Evolutionary conservation across 2,113 vertebrate genomes (phyloP).

Genomic region (Blennius ocellaris): DNA sequence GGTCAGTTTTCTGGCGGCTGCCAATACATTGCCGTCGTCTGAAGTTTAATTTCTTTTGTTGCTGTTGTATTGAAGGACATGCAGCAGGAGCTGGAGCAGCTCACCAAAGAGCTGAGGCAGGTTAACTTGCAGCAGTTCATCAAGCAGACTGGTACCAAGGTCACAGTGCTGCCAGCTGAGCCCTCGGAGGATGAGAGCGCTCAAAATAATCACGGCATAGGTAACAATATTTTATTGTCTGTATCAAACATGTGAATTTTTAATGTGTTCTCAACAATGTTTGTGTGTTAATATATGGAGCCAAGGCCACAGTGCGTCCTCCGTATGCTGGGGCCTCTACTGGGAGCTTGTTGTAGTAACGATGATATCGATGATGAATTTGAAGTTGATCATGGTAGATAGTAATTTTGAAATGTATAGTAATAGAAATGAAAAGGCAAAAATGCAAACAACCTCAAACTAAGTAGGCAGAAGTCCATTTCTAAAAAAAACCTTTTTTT

Average conservation of each 20-base stretch:
- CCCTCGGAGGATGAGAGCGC: constrained; percentile 86
- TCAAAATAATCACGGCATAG: constrained; percentile 77
- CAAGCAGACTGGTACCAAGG: constrained; percentile 97
- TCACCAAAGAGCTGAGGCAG: constrained; percentile 97
- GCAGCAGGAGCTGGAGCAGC: constrained; percentile 94
- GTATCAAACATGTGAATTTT: neutral
- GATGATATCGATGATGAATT: too few species aligned
- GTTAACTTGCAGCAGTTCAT: constrained; percentile 99
- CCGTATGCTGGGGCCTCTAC: too few species aligned
- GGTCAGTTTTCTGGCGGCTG: neutral
- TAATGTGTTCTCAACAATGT: neutral
- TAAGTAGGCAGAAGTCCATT: too few species aligned
- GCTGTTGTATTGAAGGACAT: constrained; percentile 85
- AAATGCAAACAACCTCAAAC: too few species aligned
- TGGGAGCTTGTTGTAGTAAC: too few species aligned
- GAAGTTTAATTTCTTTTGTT: neutral
- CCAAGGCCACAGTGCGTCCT: too few species aligned
- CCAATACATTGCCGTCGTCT: neutral
- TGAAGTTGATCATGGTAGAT: too few species aligned
- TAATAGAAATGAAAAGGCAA: too few species aligned
- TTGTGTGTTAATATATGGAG: neutral
- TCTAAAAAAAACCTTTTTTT: too few species aligned
- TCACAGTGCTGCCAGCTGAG: constrained; percentile 94
- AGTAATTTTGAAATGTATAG: too few species aligned
- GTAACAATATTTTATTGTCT: constrained; percentile 63